Conservation (phyloP, 2,888 invertebrate genomes). For the Volucella inflata region DNA sequence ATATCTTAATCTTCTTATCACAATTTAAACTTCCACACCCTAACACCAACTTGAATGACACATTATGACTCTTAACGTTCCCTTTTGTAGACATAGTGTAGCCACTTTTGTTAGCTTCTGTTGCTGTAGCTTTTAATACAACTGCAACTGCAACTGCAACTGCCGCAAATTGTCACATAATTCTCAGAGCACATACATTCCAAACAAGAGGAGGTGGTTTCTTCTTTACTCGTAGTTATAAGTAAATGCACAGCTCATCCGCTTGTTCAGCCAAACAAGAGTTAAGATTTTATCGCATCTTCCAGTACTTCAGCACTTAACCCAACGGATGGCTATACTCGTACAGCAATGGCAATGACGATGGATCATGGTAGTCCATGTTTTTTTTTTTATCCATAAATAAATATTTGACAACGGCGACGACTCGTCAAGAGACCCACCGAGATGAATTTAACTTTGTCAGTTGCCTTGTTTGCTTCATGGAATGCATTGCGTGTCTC, state of each 20-base stretch:
- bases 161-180: constrained; percentile 56
- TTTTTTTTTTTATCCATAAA: constrained; percentile 58
- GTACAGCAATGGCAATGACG: neutral
- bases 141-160: constrained; percentile 18
- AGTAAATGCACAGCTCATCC: constrained; percentile 45
- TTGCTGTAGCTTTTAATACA: no score
- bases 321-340: constrained; percentile 46
- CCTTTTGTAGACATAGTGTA: constrained; percentile 23
- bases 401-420: constrained; percentile 56
- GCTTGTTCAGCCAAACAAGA: constrained; percentile 57
- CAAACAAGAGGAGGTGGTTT: constrained; percentile 24
- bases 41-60: constrained; percentile 19
- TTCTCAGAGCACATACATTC: constrained; percentile 22
- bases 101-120: constrained; percentile 40
- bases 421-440: constrained; percentile 55
- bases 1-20: constrained; percentile 37
- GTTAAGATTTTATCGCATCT: constrained; percentile 63
- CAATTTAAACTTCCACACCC: constrained; percentile 31
- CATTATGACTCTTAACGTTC: constrained; percentile 19
- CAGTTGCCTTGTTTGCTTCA: constrained; percentile 41
- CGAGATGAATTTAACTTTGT: constrained; percentile 60
- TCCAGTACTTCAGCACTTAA: constrained; percentile 46
- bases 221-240: neutral
- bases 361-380: constrained; percentile 40
- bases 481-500: constrained; percentile 35